Base-by-base conservation (phyloP, 1,140 invertebrate species). In the Aphis gossypii region DNA sequence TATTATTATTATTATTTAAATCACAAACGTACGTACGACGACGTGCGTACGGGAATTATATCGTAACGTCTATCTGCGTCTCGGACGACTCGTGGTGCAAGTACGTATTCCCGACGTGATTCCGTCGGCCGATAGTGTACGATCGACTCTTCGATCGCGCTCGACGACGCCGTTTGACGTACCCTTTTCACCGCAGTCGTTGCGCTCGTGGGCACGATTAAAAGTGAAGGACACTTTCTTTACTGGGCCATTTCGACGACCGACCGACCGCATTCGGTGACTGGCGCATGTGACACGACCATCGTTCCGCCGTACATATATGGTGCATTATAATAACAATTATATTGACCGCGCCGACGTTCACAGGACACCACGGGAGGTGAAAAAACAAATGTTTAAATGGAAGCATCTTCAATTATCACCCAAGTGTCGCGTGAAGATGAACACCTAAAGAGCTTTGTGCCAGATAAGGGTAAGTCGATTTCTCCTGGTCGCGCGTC, bases 401-500 rank as follows among this genome's bases (percentile, higher is more conserved):
- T 99, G 98, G 98, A 99, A 98, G 98, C 98, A 97, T 98, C 98
- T 97, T 99, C 98, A 97, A 99, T 99, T 97, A 99, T 99, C 96
- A 98, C 98, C 96, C 98, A 99, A 97, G 98, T 98, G 96, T 98
- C 97, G 96, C 97, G 98, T 96, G 98, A 99, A 97, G 98, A 99
- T 96, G 98, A 99, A 96, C 97, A 98, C 96, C 97, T 98, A 96
- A 98, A 97, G 96, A 98, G 97, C 96, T 97, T 97, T 96, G 96
- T 97, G 95, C 97, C 97, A 96, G 98, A 98, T 96, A 98, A 98
- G 98, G 98, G 98, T 98, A 97, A 97, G 44, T 21, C 6, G 30
- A 38, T 56, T 54, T 23, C 4, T 88, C n/a, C 23, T 18, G 1
- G 51, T n/a, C 21, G 38, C 21, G 7, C 30, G n/a, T 18, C 30